Percentiles rank a stretch among this genome's conserved stretches.
These are phyloP conservation scores for Lithophane semibrunnea DNA, from an alignment of 2,888 invertebrate genomes.

Conservation along the genomic window DNA sequence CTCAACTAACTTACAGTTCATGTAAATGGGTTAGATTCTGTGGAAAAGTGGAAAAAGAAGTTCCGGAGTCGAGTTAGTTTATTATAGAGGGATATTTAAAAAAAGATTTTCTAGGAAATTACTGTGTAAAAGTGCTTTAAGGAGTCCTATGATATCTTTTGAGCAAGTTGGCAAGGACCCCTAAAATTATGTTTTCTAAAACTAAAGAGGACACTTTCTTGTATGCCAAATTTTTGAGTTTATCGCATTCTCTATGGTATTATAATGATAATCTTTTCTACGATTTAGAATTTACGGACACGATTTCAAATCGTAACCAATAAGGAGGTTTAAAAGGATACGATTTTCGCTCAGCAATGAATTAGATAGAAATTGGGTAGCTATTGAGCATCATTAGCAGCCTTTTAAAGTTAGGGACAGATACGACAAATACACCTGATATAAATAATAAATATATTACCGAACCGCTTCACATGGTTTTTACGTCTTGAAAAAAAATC, in stretches of 20 bases:
- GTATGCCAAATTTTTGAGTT: background rate
- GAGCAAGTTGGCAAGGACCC: background rate
- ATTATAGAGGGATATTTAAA: constrained; percentile 33
- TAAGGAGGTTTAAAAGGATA: background rate
- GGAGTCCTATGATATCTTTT: constrained; percentile 12
- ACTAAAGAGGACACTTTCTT: background rate
- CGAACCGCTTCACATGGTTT: background rate
- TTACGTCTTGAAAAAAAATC: background rate
- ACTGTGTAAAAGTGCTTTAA: constrained; percentile 29
- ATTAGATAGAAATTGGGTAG: background rate
- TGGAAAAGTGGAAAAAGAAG: constrained; percentile 55
- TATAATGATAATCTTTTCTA: background rate
- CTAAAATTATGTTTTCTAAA: background rate
- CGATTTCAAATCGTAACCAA: background rate
- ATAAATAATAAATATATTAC: background rate
- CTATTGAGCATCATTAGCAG: constrained; percentile 79
- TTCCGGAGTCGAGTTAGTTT: constrained; percentile 51
- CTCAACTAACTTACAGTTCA: constrained; percentile 57
- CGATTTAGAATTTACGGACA: no score
- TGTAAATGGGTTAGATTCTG: constrained; percentile 60
- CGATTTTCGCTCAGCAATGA: background rate
- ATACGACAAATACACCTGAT: background rate
- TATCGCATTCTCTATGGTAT: no score
- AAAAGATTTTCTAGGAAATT: constrained; percentile 36
- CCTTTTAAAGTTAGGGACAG: constrained; percentile 75